Percentiles rank a stretch among this genome's conserved stretches.
phyloP scores from a whole-genome alignment of 2,797 vertebrate genomes.

The Enteromius paludinosus region DNA sequence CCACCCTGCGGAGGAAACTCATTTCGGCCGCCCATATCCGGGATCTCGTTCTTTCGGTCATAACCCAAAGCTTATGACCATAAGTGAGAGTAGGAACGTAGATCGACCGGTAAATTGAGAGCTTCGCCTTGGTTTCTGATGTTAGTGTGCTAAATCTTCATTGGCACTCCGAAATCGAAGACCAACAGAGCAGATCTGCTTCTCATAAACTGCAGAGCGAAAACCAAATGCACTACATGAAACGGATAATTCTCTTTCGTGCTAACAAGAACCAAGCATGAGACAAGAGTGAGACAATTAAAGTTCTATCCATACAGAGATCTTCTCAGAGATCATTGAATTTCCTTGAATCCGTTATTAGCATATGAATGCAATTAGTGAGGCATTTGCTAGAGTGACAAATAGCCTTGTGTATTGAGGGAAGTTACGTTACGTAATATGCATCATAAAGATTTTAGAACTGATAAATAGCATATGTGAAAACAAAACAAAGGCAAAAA shows the following conservation, averaged over 20 bases:
- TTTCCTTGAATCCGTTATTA: background rate
- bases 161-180: slow-evolving; percentile 56
- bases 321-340: background rate
- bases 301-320: background rate
- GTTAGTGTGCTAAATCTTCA: slow-evolving; percentile 24
- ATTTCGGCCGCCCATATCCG: no score
- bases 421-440: background rate
- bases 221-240: slow-evolving; percentile 62
- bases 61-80: no score
- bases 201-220: slow-evolving; percentile 60
- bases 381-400: background rate
- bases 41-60: no score
- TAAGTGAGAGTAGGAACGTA: no score
- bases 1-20: no score
- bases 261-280: background rate
- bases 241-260: slow-evolving; percentile 54
- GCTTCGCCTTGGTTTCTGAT: slow-evolving; percentile 24
- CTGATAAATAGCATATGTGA: background rate
- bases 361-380: background rate
- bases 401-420: slow-evolving; percentile 7
- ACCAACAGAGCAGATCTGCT: slow-evolving; percentile 54
- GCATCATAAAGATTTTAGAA: background rate
- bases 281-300: background rate
- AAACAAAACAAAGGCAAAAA: slow-evolving; percentile 8
- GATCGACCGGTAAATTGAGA: no score